These are phyloP conservation scores for Lemur catta DNA, from an alignment of 2,797 vertebrate species.

Conservation along the genomic window DNA sequence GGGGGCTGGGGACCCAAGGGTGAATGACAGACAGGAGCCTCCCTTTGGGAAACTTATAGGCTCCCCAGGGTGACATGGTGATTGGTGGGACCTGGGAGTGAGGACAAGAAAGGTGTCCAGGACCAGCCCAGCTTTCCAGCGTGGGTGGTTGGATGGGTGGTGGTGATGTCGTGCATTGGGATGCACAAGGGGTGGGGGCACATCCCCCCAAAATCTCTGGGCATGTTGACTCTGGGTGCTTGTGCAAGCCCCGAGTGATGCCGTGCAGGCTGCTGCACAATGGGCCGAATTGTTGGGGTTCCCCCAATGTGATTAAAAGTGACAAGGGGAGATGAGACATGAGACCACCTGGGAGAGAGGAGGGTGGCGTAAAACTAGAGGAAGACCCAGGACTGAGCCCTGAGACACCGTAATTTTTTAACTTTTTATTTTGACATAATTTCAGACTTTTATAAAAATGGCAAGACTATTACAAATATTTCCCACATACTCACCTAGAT, in stretches of 20 bases:
- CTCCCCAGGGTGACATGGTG: not conserved
- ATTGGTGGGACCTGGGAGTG: not conserved
- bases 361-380: not conserved
- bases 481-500: not conserved
- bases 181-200: not conserved
- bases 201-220: not conserved
- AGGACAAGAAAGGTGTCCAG: not conserved
- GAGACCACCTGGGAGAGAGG: not conserved
- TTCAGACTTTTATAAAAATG: conserved; percentile 25
- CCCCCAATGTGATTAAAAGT: not conserved
- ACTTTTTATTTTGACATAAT: not conserved
- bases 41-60: not conserved
- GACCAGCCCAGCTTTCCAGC: not conserved
- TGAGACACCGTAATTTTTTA: not conserved
- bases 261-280: not conserved
- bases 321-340: not conserved
- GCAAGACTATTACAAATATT: not conserved
- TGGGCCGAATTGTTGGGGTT: not conserved
- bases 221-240: not conserved
- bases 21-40: not conserved
- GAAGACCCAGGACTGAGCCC: not conserved
- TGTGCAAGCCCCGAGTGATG: not conserved
- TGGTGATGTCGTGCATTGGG: not conserved
- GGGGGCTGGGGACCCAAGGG: not conserved
- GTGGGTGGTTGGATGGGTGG: not conserved